Percentiles rank a stretch among this genome's conserved stretches.
These are phyloP conservation scores for Apotomis turbidana DNA, from an alignment of 2,888 invertebrate species.

Conservation along the genomic window DNA sequence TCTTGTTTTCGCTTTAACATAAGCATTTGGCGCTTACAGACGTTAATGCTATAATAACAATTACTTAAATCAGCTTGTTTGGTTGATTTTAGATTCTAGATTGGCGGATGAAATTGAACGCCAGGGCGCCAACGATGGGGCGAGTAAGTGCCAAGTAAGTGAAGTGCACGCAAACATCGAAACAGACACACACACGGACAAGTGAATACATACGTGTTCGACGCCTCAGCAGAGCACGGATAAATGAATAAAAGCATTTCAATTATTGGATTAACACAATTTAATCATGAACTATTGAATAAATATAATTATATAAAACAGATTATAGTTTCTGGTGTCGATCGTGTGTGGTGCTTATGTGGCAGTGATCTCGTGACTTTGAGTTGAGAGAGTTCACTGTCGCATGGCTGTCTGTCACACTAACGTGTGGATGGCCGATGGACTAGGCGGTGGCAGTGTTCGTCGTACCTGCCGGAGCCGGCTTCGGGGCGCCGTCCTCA, in stretches of 20 bases:
- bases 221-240: constrained; percentile 82
- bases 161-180: constrained; percentile 81
- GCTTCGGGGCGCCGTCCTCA: constrained; percentile 74
- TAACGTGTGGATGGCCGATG: constrained; percentile 75
- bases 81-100: neutral
- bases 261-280: constrained; percentile 83
- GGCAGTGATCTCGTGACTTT: constrained; percentile 71
- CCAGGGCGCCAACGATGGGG: constrained; percentile 57
- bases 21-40: too few species aligned
- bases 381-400: constrained; percentile 69
- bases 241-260: constrained; percentile 81
- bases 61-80: too few species aligned
- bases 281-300: constrained; percentile 82
- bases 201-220: constrained; percentile 83
- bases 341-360: constrained; percentile 77
- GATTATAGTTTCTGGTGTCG: constrained; percentile 80
- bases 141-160: constrained; percentile 71
- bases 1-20: too few species aligned
- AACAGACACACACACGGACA: constrained; percentile 81
- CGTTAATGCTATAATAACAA: too few species aligned
- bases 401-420: constrained; percentile 76
- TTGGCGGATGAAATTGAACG: constrained; percentile 9
- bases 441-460: constrained; percentile 75
- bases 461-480: constrained; percentile 79
- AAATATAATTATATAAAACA: constrained; percentile 80